Evolutionary conservation across 2,888 invertebrate genomes (phyloP).

Genomic region (Keiferia lycopersicella): DNA sequence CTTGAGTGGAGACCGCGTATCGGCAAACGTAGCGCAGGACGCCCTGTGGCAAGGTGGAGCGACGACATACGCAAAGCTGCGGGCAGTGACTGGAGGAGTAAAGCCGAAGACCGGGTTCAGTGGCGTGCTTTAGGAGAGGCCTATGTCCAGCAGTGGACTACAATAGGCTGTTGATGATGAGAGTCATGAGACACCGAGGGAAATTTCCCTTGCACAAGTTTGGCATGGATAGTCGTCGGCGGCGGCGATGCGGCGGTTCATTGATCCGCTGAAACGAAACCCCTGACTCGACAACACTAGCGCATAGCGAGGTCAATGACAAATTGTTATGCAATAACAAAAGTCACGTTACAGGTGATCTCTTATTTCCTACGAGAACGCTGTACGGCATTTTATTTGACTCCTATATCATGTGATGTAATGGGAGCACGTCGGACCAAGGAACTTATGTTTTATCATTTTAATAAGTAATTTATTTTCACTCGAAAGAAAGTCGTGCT

Average conservation of each 20-base stretch:
- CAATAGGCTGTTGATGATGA: no score
- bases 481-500: background rate
- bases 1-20: no score
- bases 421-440: background rate
- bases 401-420: background rate
- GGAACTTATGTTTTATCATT: background rate
- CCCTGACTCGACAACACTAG: slow-evolving; percentile 38
- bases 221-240: slow-evolving; percentile 42
- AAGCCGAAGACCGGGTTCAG: no score
- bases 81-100: no score
- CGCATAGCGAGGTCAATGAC: slow-evolving; percentile 29
- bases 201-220: slow-evolving; percentile 45
- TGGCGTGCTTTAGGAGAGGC: no score
- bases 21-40: no score
- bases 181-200: slow-evolving; percentile 45
- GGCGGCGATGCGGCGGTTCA: slow-evolving; percentile 19
- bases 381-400: background rate
- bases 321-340: slow-evolving; percentile 26
- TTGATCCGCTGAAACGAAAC: slow-evolving; percentile 38
- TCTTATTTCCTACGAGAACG: slow-evolving; percentile 13
- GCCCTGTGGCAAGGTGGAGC: no score
- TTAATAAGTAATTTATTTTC: background rate
- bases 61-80: no score
- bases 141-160: no score
- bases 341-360: slow-evolving; percentile 17